Evolutionary conservation across 2,888 invertebrate genomes (phyloP).

Genomic region (Oligia strigilis): DNA sequence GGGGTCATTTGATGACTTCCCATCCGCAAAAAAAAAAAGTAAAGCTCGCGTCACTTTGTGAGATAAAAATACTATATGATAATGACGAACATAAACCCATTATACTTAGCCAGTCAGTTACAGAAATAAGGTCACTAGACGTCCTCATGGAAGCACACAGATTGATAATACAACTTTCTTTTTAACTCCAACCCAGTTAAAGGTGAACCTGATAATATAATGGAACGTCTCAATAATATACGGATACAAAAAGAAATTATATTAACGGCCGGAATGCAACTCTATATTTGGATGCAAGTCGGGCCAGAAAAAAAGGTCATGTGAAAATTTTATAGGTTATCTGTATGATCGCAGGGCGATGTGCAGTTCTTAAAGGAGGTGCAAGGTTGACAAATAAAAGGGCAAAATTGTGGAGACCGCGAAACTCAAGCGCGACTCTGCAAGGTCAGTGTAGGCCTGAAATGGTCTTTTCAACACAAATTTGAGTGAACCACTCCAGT

Average conservation of each 20-base stretch:
- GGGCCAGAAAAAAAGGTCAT: conserved; percentile 22
- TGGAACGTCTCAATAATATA: conserved; percentile 30
- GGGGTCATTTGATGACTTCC: no score
- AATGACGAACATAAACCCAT: no score
- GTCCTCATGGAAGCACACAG: conserved; percentile 39
- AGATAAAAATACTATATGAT: no score
- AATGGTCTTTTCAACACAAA: no score
- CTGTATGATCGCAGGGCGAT: neutral
- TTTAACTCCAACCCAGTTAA: conserved; percentile 8
- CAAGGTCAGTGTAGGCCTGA: no score
- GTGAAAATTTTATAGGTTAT: neutral
- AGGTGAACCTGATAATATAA: conserved; percentile 40
- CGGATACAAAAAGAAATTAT: conserved; percentile 38
- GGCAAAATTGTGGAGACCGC: neutral
- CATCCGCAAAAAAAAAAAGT: no score
- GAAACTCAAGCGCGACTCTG: no score
- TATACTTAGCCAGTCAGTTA: neutral
- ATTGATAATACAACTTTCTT: conserved; percentile 54
- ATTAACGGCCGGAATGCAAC: neutral
- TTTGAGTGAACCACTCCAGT: no score
- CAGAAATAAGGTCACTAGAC: conserved; percentile 34
- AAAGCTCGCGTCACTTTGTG: neutral
- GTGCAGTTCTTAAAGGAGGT: neutral
- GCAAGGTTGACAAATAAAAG: conserved; percentile 1
- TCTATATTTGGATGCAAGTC: conserved; percentile 24